Evolutionary conservation across 2,113 vertebrate species (phyloP), one percentile per base, ranked within the genome.

Genomic region (Penelope pileata): DNA sequence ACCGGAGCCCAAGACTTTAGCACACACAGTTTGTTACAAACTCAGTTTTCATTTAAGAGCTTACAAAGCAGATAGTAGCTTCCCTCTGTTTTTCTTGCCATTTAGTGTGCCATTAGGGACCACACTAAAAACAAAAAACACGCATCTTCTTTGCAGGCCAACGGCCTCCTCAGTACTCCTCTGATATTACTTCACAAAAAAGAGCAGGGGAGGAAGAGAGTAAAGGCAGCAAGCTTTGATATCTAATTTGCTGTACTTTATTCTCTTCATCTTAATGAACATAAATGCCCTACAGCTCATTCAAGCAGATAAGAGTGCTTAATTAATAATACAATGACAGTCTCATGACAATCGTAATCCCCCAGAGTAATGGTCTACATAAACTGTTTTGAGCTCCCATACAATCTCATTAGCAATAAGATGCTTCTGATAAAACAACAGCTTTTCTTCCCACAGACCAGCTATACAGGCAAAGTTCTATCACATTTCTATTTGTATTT

Each of bases 251-350:
- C 96, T 95, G 96, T 90, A 97, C 96, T 93, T 97, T 95, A 96
- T 97, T 98, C 98, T 95, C 91, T 96, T 97, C 91, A 94, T 89
- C 94, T 96, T 97, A 95, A 97, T 92, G 96, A 97, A 97, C 96
- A 97, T 93, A 93, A 96, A 98, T 96, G 96, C 97, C 97, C 96
- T 94, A 96, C 94, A 96, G 97, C 94, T 96, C 93, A 97, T 96
- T 92, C 89, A 91, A 84, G 91, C 76, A 95, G 91, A 93, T 97
- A 97, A 97, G 97, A 97, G 95, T 98, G 97, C 97, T 97, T 98
- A 98, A 98, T 97, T 98, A 97, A 98, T 95, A 95, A 92, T 91
- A 97, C 98, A 98, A 96, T 92, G 93, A 93, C 88, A 96, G 97
- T 90, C 95, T 96, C 97, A 92, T 97, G 97, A 97, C 98, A 98